Base-by-base conservation (phyloP, 2,888 invertebrate species). In the Crioceris asparagi region DNA sequence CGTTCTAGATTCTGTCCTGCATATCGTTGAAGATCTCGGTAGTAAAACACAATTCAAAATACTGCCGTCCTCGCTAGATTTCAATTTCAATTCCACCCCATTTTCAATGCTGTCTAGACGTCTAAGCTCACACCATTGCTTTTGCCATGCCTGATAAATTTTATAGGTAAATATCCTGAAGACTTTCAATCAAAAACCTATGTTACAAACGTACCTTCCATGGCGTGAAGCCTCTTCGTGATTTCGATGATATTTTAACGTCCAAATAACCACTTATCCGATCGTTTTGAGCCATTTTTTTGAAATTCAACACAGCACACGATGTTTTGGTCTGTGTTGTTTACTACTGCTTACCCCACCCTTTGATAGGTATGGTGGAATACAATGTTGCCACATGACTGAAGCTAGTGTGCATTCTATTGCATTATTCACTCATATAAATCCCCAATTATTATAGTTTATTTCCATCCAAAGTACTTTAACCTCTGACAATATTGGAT, bases 1-100 rank as follows among this genome's bases (percentile, higher is more conserved):
- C 3, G 79, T 73, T 49, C 65, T 72, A 11, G 80, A 80, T 52
- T 77, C 75, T 3, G 79, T 74, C 38, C 80, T 65, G 41, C 74
- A 73, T 17, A 80, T 67, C 17, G 72, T 63, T 33, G 76, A 72
- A 29, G 72, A 73, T 12, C 69, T 57, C 1, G 78, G 77, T 39
- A 80, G 62, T 30, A 71, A 66, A 35, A 76, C 64, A 26, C 68
- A 65, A 17, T 57, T 63, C 16, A 62, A 54, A 4, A 61, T 50
- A 31, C 57, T 53, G 25, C 63, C 62, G 21, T 62, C 62, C 17
- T 52, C 53, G 8, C 59, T 68, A 41, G 72, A 69, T 55, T 73
- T 74, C 29, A 75, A 66, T 37, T 71, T 72, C 47, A 75, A 56
- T 41, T 71, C 70, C 3, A 72, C 67, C 21, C 67, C 67, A 34